phyloP scores from a whole-genome alignment of 2,888 invertebrate species.

The Agrotis exclamationis region DNA sequence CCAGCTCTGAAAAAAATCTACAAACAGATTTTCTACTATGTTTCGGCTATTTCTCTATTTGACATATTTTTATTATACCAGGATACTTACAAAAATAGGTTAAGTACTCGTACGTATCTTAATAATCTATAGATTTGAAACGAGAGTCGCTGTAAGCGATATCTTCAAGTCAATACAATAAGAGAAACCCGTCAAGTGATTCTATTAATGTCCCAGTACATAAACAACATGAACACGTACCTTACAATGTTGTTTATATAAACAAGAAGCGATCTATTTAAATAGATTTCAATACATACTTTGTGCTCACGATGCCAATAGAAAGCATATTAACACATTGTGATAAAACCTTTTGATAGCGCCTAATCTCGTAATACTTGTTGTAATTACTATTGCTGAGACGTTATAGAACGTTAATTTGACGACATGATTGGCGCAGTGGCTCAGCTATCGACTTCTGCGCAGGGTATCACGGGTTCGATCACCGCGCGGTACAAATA shows the following conservation, averaged over 20 bases:
- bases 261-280: conserved; percentile 5
- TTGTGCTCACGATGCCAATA: neutral
- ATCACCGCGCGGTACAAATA: too few species aligned
- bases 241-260: conserved; percentile 15
- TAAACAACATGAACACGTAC: conserved; percentile 26
- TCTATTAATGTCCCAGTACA: conserved; percentile 56
- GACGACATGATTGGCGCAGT: too few species aligned
- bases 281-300: conserved; percentile 1
- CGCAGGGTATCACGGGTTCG: too few species aligned
- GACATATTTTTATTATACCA: neutral
- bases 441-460: too few species aligned
- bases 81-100: conserved; percentile 3
- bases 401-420: neutral
- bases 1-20: neutral
- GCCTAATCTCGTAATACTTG: too few species aligned
- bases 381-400: neutral
- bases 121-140: conserved; percentile 9
- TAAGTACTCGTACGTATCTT: neutral
- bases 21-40: neutral
- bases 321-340: too few species aligned
- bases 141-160: conserved; percentile 5
- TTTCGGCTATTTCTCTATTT: too few species aligned
- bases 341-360: too few species aligned
- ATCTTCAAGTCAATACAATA: conserved; percentile 49
- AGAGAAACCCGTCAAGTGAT: conserved; percentile 63